Conservation (phyloP, 2,888 invertebrate species). For the Cerceris ruficornis region DNA sequence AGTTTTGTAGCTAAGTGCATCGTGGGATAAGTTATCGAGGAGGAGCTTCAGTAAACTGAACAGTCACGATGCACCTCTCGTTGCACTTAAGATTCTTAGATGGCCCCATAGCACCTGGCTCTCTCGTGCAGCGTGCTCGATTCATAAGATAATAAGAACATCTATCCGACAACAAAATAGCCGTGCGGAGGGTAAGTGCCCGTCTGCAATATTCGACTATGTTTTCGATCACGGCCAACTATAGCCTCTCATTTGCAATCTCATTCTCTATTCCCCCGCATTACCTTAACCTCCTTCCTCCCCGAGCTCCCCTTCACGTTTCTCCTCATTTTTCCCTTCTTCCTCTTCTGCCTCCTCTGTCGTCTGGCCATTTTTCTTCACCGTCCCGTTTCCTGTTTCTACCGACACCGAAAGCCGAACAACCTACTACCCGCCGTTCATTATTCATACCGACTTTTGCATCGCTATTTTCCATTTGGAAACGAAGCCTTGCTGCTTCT, state of each 20-base stretch:
- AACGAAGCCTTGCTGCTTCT: conserved; percentile 48
- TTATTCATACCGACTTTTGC: conserved; percentile 70
- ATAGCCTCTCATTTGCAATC: conserved; percentile 62
- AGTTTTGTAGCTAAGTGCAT: conserved; percentile 26
- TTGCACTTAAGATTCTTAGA: conserved; percentile 30
- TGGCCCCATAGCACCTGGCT: conserved; percentile 12
- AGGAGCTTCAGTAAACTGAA: conserved; percentile 4
- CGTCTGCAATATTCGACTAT: conserved; percentile 33
- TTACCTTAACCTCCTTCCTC: conserved; percentile 41
- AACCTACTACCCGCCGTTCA: conserved; percentile 48
- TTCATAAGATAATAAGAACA: conserved; percentile 50
- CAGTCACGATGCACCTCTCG: conserved; percentile 8
- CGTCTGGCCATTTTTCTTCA: conserved; percentile 21
- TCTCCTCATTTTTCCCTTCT: conserved; percentile 6
- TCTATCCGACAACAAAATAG: conserved; percentile 27
- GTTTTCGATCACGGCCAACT: conserved; percentile 62
- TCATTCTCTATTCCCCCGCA: conserved; percentile 62
- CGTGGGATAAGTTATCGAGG: conserved; percentile 12
- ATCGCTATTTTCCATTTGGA: conserved; percentile 64
- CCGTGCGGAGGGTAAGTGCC: conserved; percentile 32
- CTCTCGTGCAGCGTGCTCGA: conserved; percentile 3
- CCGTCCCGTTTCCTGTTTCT: conserved; percentile 24
- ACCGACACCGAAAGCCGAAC: conserved; percentile 35
- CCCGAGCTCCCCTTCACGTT: conserved; percentile 19
- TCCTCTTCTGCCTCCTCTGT: conserved; percentile 24